A percentile compares a stretch with the other conserved stretches of the same genome.
Conservation (phyloP, 2,888 invertebrate genomes). For the Limnephilus lunatus region DNA sequence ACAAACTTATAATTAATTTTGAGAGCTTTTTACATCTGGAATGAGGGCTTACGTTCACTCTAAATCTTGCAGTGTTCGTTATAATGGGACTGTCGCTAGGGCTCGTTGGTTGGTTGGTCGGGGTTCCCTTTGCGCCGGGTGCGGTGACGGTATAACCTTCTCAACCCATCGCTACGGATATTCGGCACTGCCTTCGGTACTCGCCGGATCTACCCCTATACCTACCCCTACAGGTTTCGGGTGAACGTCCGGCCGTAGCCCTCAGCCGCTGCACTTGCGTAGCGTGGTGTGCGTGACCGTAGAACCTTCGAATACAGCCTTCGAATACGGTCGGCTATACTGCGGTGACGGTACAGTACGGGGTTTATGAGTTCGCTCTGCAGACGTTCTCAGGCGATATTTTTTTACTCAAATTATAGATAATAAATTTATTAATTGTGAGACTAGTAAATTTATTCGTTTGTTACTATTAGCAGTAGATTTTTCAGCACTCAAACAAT, state of each 20-base stretch:
- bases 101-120: background rate
- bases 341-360: background rate
- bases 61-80: background rate
- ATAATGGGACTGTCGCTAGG: background rate
- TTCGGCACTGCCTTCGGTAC: constrained; percentile 62
- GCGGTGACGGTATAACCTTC: background rate
- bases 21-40: background rate
- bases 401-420: background rate
- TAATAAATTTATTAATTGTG: background rate
- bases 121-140: constrained; percentile 4
- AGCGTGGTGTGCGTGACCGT: constrained; percentile 29
- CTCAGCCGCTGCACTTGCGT: constrained; percentile 57
- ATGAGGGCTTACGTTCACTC: background rate
- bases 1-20: background rate
- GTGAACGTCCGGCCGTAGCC: constrained; percentile 64
- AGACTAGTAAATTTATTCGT: background rate
- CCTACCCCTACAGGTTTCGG: constrained; percentile 60
- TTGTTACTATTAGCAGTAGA: too few species aligned
- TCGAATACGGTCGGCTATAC: background rate
- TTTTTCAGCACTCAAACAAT: too few species aligned
- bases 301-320: constrained; percentile 24
- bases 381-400: constrained; percentile 3
- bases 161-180: constrained; percentile 48
- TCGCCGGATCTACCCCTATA: constrained; percentile 28
- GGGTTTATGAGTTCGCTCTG: background rate